Evolutionary conservation across 2,888 invertebrate species (phyloP).

Genomic region (Dendrolimus houi): DNA sequence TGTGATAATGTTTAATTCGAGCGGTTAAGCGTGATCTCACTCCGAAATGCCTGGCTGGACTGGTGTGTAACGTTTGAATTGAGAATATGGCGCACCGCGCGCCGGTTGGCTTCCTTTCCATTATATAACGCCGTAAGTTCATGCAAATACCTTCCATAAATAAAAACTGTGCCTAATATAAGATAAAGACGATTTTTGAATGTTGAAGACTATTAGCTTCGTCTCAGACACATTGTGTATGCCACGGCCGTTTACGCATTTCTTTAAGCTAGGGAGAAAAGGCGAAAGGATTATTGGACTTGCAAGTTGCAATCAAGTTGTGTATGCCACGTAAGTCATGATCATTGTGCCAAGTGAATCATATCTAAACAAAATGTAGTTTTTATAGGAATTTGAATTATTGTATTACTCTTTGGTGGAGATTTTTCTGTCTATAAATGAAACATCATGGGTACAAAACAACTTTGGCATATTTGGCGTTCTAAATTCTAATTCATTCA

Average conservation of each 20-base stretch:
- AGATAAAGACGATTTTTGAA: background rate
- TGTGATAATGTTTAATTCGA: constrained; percentile 13
- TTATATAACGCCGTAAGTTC: constrained; percentile 25
- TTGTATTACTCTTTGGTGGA: no score
- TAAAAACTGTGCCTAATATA: background rate
- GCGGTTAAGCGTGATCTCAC: background rate
- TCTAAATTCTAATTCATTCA: no score
- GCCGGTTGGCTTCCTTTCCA: constrained; percentile 28
- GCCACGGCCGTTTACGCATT: constrained; percentile 61
- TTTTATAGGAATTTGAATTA: no score
- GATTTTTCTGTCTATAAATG: no score
- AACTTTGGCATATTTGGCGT: no score
- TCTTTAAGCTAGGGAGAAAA: constrained; percentile 61
- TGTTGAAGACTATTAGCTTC: background rate
- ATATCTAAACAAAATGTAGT: no score
- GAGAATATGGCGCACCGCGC: constrained; percentile 8
- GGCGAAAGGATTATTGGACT: constrained; percentile 49
- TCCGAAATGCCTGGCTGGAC: background rate
- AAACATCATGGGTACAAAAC: no score
- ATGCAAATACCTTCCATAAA: background rate
- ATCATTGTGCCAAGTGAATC: no score
- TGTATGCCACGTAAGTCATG: background rate
- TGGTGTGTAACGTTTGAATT: background rate
- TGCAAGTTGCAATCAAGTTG: background rate
- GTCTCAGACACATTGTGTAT: constrained; percentile 48